phyloP scores from a whole-genome alignment of 2,113 vertebrate genomes.

The Anguilla rostrata region DNA sequence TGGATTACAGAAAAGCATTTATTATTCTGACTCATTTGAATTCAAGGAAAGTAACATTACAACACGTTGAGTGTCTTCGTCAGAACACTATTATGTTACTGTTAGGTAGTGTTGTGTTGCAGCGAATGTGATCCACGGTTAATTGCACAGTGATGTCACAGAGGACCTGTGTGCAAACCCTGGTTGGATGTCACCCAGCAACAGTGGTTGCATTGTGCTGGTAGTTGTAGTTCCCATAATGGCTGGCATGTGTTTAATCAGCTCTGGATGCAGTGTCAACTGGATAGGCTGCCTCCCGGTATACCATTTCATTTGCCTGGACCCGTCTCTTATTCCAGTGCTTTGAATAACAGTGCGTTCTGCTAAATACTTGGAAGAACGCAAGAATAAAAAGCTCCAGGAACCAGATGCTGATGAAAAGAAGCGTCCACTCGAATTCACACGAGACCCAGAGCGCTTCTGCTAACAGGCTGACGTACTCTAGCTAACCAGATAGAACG shows the following conservation, averaged over 20 bases:
- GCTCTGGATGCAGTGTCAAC: background rate
- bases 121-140: background rate
- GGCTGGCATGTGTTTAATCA: background rate
- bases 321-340: background rate
- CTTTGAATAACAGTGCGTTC: background rate
- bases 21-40: too few relatives aligned
- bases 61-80: too few relatives aligned
- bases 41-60: too few relatives aligned
- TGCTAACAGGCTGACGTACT: background rate
- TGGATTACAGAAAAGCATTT: too few relatives aligned
- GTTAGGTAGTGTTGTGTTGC: background rate
- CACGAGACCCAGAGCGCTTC: background rate
- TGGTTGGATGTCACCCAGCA: background rate
- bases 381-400: background rate
- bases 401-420: background rate
- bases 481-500: background rate
- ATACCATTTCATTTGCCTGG: background rate
- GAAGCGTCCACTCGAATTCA: background rate
- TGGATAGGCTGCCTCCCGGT: background rate
- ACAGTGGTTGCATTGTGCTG: background rate
- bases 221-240: background rate
- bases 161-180: background rate
- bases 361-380: background rate
- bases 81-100: too few relatives aligned
- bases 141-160: background rate